These are phyloP conservation scores for Macrotus californicus DNA, from an alignment of 2,113 vertebrate genomes.

Conservation along the genomic window DNA sequence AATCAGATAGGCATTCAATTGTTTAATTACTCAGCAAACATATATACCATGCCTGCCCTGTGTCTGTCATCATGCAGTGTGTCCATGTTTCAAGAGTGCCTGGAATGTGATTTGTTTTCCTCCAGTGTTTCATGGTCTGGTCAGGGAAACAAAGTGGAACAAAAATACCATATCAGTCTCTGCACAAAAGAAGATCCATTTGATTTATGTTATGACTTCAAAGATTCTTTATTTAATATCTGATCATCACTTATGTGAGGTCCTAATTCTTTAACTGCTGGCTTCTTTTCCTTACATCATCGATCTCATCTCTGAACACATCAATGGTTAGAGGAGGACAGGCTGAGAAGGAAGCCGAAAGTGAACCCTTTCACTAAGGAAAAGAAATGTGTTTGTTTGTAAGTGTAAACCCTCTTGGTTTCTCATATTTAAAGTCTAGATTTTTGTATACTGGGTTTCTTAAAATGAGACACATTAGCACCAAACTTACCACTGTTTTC, in stretches of 20 bases:
- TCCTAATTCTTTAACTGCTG: slow-evolving; percentile 12
- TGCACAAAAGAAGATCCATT: background rate
- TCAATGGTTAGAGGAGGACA: background rate
- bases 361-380: background rate
- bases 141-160: background rate
- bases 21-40: background rate
- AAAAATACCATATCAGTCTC: background rate
- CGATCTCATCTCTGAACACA: background rate
- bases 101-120: background rate
- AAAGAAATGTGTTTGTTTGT: background rate
- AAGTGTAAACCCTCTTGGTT: background rate
- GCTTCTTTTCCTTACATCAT: background rate
- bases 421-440: background rate
- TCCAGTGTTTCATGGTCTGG: background rate
- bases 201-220: background rate
- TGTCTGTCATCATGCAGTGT: background rate
- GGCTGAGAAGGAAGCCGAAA: background rate
- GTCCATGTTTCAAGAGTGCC: background rate
- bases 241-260: background rate
- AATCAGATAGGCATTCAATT: background rate
- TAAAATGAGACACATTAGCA: background rate
- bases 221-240: background rate
- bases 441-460: background rate
- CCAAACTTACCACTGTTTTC: background rate
- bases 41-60: background rate